These are phyloP conservation scores for Bombylius discolor DNA, from an alignment of 2,888 invertebrate genomes.

Conservation along the genomic window DNA sequence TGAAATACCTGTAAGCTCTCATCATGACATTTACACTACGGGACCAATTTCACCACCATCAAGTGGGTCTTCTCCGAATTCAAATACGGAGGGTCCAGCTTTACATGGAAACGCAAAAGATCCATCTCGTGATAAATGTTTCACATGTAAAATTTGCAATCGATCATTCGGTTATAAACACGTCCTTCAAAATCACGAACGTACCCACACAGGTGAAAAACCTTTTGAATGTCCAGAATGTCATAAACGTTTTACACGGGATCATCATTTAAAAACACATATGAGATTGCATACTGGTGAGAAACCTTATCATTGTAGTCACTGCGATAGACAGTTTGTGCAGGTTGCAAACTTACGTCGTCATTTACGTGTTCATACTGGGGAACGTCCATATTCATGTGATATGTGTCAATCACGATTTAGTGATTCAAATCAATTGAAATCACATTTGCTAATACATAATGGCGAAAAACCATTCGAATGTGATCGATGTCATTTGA, in stretches of 20 bases:
- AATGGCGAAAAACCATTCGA: constrained; percentile 82
- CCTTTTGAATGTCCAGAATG: constrained; percentile 88
- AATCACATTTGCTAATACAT: constrained; percentile 79
- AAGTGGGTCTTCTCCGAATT: constrained; percentile 43
- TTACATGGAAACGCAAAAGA: constrained; percentile 30
- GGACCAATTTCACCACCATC: constrained; percentile 42
- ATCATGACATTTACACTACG: constrained; percentile 10
- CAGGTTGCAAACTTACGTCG: constrained; percentile 85
- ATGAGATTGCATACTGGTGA: constrained; percentile 87
- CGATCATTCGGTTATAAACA: constrained; percentile 89
- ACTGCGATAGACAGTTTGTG: constrained; percentile 84
- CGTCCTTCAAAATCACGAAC: constrained; percentile 85
- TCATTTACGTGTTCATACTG: constrained; percentile 81
- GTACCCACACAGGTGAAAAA: constrained; percentile 90
- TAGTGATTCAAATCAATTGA: constrained; percentile 83
- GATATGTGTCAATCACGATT: constrained; percentile 74
- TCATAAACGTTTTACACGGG: constrained; percentile 82
- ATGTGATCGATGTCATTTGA: constrained; percentile 63
- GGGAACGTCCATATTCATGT: constrained; percentile 80
- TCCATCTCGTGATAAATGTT: constrained; percentile 62
- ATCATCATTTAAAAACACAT: constrained; percentile 88
- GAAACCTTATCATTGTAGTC: constrained; percentile 82
- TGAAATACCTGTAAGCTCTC: constrained; percentile 26
- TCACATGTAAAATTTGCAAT: constrained; percentile 77
- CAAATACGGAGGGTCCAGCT: constrained; percentile 24